Base-by-base conservation (phyloP, 2,113 vertebrate genomes). In the Bothrops jararaca region DNA sequence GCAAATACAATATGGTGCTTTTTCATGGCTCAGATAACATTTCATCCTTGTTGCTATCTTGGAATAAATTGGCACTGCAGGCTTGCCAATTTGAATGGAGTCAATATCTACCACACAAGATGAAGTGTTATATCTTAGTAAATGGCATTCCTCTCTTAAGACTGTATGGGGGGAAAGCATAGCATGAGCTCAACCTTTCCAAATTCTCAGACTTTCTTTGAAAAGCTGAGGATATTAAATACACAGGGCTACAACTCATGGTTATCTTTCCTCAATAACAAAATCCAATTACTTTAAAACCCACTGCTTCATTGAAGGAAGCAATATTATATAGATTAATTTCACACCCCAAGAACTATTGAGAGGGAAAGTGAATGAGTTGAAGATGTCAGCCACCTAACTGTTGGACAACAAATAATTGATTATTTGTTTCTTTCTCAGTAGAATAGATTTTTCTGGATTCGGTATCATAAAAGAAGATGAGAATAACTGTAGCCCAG, bases 11-110 rank as follows among this genome's bases (percentile, higher is more conserved):
- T 64, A 92, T 90, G 94, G 87, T 90, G 92, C 22, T 45, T 91
- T 93, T 93, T 96, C 58, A 94, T 96, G 95, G 93, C 95, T 96
- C 95, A 90, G 89, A 34, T 94, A 92, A 91, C 54, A 56, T 94
- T 94, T 96, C 53, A 95, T 69, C 4, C 4, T 88, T 92, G 64
- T 34, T 92, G 96, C 91, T 92, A 92, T 91, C 50, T 12, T 88
- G 39, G 29, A 93, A 91, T 95, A 95, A 97, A 93, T 85, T 97
- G 95, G 92, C 91, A 95, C n/a, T 69, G 93, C 48, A 94, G 94
- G 94, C 92, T 91, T 91, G 29, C 42, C 64, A 87, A 50, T 94
- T 95, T 95, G 90, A 89, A 90, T 93, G 86, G 90, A 94, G 91
- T 18, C 92, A 74, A 12, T 86, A 94, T 89, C 90, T 90, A 50